Base-by-base conservation (phyloP, 2,113 vertebrate genomes). In the Daubentonia madagascariensis region DNA sequence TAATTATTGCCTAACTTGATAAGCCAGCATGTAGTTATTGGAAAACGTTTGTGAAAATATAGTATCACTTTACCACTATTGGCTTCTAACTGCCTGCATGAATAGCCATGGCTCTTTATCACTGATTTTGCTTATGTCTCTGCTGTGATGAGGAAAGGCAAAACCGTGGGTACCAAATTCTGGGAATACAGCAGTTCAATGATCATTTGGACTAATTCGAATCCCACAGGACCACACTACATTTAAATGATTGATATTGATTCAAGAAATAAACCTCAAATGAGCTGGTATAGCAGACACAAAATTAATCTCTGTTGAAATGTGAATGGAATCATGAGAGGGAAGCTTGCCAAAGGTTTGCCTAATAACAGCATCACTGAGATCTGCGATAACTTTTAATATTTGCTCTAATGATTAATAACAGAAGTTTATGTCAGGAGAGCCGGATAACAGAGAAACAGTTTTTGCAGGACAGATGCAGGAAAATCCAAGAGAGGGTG, bases 11-110 rank as follows among this genome's bases (percentile, higher is more conserved):
- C 70, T 95, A 95, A 97, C 40, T 20, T 97, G 89, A 96, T 92
- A 97, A 96, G 92, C 3, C 28, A 92, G 8, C 65, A 94, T 97
- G 40, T 70, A 73, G 37, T 57, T 94, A 93, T 96, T 95, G 98
- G 98, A 98, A 98, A 97, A 94, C 43, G 32, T 97, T 98, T 98
- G 30, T 35, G 96, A 97, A 98, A 97, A 97, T 57, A 94, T 63
- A 92, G 25, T 94, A 91, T 93, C 81, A 54, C 88, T 92, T 98
- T 80, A 94, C 85, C 45, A 17, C 12, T 81, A 68, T 83, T 12
- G 45, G 78, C 48, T 76, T 70, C 4, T 93, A 81, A 89, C 45
- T 25, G 5, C 28, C 72, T 85, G 37, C 54, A 86, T 80, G 75
- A 75, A 25, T 83, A 67, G 80, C 50, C 91, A 85, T 48, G 87